Conservation (phyloP, 2,888 invertebrate genomes). For the Craniophora ligustri region DNA sequence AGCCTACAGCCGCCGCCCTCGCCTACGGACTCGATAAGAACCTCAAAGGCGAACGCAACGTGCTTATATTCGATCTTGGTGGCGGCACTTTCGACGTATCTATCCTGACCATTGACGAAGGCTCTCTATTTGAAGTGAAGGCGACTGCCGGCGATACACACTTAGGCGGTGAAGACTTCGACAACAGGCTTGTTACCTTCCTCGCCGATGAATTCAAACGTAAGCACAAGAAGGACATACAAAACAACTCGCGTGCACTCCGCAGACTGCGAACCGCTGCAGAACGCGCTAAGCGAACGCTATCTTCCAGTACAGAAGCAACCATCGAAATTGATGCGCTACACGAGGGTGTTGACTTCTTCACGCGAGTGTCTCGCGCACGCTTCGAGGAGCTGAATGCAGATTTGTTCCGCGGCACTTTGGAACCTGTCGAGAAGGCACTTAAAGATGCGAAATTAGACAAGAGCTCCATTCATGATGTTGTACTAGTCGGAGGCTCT, state of each 20-base stretch:
- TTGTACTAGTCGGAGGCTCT: slow-evolving; percentile 94
- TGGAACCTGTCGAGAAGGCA: slow-evolving; percentile 94
- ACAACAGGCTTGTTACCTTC: slow-evolving; percentile 90
- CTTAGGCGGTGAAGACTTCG: slow-evolving; percentile 92
- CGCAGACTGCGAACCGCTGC: slow-evolving; percentile 92
- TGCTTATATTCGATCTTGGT: slow-evolving; percentile 90
- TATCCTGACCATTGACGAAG: slow-evolving; percentile 94
- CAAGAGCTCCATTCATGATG: slow-evolving; percentile 92
- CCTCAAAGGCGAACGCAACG: slow-evolving; percentile 90
- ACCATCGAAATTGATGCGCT: slow-evolving; percentile 93
- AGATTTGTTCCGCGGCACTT: slow-evolving; percentile 91
- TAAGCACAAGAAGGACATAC: slow-evolving; percentile 91
- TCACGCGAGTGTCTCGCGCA: slow-evolving; percentile 91
- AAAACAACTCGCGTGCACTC: slow-evolving; percentile 90
- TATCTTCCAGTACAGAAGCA: slow-evolving; percentile 93
- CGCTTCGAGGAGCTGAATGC: slow-evolving; percentile 93
- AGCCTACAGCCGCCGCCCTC: slow-evolving; percentile 93
- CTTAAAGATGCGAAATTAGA: slow-evolving; percentile 93
- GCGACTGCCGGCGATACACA: slow-evolving; percentile 96
- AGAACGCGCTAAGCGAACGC: slow-evolving; percentile 93
- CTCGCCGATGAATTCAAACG: slow-evolving; percentile 92
- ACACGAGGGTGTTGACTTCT: slow-evolving; percentile 91
- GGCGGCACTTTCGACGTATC: slow-evolving; percentile 94
- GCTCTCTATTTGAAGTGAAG: slow-evolving; percentile 92
- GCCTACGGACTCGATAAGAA: slow-evolving; percentile 92